Evolutionary conservation across 2,888 invertebrate genomes (phyloP), one percentile per base, ranked within the genome.

Genomic region (Drosophila dives): DNA sequence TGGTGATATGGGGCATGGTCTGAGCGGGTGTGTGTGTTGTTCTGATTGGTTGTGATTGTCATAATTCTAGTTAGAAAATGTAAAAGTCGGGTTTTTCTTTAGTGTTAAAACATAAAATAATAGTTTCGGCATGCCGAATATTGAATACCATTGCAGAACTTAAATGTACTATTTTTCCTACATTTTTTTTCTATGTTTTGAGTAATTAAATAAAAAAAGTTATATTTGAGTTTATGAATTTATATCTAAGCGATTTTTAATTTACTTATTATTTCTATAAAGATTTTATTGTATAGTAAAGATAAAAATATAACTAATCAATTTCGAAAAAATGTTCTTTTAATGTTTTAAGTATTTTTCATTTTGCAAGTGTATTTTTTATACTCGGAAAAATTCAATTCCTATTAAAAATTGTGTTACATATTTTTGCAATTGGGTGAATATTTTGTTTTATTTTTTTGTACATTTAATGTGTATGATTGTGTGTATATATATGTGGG

Each of bases 81-180:
- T 51, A 42, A 26, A 50, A 55, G 29, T n/a, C 50, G 11, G 26
- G 17, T 29, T 20, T 29, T 17, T 15, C 12, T 17, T 29, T 54
- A 5, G 17, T 60, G 49, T n/a, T 17, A n/a, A 69, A 51, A 42
- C n/a, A 40, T 29, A 8, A 54, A 34, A 12, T 33, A 8, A 33
- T 38, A 12, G 23, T 3, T 54, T 66, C 67, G 65, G 67, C 65
- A n/a, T 7, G 53, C 68, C 69, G 55, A 68, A 34, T 1, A 17
- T 34, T 3, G 5, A 56, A 69, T 49, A 67, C 29, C 38, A 55
- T 68, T 68, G 69, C 66, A 67, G 20, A 17, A 42, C 38, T 38
- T 8, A 40, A n/a, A 10, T 40, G n/a, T n/a, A n/a, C 23, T 20
- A 23, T 23, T 15, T 23, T 23, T 20, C 2, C 12, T 45, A 3